Evolutionary conservation across 2,797 vertebrate species (phyloP).

Genomic region (Urocyon cinereoargenteus): DNA sequence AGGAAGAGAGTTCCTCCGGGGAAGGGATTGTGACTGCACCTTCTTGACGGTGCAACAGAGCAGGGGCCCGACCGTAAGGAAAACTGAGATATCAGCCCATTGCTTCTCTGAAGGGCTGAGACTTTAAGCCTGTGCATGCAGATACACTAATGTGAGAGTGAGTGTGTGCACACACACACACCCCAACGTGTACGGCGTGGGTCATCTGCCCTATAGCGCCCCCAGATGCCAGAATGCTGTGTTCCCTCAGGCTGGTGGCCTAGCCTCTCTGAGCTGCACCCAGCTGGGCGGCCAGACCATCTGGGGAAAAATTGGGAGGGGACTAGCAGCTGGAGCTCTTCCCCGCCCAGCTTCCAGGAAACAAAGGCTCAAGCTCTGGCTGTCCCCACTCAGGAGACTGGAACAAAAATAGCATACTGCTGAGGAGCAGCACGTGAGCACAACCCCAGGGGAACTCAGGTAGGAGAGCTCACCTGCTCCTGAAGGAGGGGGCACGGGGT

Average conservation of each 20-base stretch:
- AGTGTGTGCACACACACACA: background rate
- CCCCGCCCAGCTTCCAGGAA: background rate
- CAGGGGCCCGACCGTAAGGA: background rate
- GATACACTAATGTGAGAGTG: background rate
- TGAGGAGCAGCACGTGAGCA: background rate
- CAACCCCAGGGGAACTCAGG: conserved; percentile 48
- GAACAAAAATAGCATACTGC: conserved; percentile 67
- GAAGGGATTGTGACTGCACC: background rate
- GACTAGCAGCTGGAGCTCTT: background rate
- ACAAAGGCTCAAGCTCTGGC: conserved; percentile 2
- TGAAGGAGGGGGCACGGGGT: background rate
- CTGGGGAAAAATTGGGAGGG: background rate
- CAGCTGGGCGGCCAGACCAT: background rate
- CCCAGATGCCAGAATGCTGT: background rate
- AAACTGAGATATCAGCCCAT: background rate
- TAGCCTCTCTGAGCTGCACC: conserved; percentile 9
- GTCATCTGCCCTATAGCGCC: background rate
- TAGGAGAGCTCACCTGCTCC: conserved; percentile 58
- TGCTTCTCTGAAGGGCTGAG: background rate
- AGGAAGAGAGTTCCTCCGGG: background rate
- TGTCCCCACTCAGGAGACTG: conserved; percentile 40
- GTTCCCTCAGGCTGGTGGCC: background rate
- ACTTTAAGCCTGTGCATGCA: background rate
- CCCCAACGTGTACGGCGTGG: background rate
- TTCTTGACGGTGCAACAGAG: background rate